A percentile compares a stretch with the other conserved stretches of the same genome.
Conservation (phyloP, 1,140 invertebrate species). For the Bicyclus anynana region DNA sequence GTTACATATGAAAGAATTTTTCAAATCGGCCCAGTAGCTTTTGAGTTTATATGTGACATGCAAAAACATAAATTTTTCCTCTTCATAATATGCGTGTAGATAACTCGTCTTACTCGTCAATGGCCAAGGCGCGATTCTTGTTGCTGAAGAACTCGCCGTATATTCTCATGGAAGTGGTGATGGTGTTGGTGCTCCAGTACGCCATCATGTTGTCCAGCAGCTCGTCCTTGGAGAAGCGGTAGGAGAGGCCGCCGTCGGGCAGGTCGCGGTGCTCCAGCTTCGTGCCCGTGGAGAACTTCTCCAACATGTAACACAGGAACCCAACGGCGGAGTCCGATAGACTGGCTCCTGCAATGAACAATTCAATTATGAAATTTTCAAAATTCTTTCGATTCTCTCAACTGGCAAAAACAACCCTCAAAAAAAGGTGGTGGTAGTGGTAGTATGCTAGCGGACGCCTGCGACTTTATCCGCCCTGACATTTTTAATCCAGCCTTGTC, state of each 20-base stretch:
- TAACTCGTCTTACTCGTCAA: slow-evolving; percentile 67
- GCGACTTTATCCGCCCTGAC: too few species aligned
- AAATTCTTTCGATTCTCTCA: too few species aligned
- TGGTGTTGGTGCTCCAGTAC: slow-evolving; percentile 89
- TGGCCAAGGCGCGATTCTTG: slow-evolving; percentile 49
- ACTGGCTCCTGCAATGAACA: neutral
- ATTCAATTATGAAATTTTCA: too few species aligned
- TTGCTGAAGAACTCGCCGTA: slow-evolving; percentile 83
- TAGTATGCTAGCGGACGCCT: too few species aligned
- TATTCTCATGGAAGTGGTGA: slow-evolving; percentile 86
- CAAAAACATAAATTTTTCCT: too few species aligned
- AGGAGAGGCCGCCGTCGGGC: slow-evolving; percentile 85
- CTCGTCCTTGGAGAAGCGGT: slow-evolving; percentile 81
- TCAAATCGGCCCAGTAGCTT: too few species aligned
- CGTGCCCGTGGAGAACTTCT: slow-evolving; percentile 2
- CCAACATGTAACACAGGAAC: slow-evolving; percentile 14
- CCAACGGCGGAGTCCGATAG: neutral
- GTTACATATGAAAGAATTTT: too few species aligned
- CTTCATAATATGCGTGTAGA: too few species aligned
- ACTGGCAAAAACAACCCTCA: too few species aligned
- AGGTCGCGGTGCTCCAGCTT: slow-evolving; percentile 13
- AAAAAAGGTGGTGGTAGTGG: too few species aligned
- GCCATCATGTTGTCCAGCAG: slow-evolving; percentile 93
- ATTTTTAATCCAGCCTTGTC: too few species aligned
- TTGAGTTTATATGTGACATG: too few species aligned